Evolutionary conservation across 2,113 vertebrate genomes (phyloP).

Genomic region (Prochilodus magdalenae): DNA sequence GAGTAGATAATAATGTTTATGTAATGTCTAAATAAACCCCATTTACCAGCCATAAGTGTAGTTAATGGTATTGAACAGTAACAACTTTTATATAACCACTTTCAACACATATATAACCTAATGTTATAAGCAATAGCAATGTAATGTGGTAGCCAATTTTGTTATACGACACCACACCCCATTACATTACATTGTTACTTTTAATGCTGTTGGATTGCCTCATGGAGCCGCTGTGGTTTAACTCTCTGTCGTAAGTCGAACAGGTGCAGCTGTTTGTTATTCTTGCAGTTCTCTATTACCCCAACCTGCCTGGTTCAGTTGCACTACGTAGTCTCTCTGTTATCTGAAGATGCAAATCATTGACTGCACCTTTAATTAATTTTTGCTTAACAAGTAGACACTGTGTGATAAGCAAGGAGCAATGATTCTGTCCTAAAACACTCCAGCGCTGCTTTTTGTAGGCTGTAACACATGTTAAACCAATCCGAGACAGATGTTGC

Average conservation of each 20-base stretch:
- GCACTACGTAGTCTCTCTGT: not conserved
- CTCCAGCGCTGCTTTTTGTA: not conserved
- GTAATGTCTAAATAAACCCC: no score
- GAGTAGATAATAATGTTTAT: no score
- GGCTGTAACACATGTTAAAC: constrained; percentile 22
- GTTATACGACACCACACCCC: not conserved
- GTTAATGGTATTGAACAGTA: no score
- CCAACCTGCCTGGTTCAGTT: not conserved
- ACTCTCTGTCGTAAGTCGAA: not conserved
- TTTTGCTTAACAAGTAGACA: not conserved
- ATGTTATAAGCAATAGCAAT: no score
- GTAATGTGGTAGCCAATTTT: not conserved
- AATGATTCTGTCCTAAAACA: not conserved
- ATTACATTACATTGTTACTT: not conserved
- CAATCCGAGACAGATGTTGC: constrained; percentile 40
- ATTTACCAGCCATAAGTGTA: no score
- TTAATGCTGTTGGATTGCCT: constrained; percentile 27
- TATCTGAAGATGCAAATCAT: not conserved
- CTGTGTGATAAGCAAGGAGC: not conserved
- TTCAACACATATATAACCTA: no score
- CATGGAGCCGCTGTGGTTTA: constrained; percentile 45
- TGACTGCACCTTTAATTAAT: not conserved
- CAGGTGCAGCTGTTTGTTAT: constrained; percentile 36
- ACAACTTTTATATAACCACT: no score
- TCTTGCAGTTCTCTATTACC: not conserved